Percentiles rank a stretch among this genome's conserved stretches.
Evolutionary conservation across 2,797 vertebrate genomes (phyloP).

Genomic region (Karalla daura): DNA sequence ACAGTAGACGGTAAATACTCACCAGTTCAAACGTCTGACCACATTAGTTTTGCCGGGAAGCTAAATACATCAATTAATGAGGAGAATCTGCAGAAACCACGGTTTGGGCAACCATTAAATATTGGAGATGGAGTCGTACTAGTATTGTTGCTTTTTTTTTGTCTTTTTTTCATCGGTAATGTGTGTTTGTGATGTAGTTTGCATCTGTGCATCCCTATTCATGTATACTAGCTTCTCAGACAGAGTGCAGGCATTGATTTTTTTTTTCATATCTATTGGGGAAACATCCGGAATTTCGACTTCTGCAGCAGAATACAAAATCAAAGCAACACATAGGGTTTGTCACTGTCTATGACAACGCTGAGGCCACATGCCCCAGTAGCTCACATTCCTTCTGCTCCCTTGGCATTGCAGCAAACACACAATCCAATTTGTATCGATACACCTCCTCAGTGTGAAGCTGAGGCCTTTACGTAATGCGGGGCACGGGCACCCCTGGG

Average conservation of each 20-base stretch:
- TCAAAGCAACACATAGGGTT: neutral
- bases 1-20: slow-evolving; percentile 66
- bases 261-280: neutral
- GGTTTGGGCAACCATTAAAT: slow-evolving; percentile 80
- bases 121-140: slow-evolving; percentile 78
- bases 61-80: slow-evolving; percentile 62
- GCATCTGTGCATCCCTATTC: neutral
- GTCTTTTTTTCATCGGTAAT: neutral
- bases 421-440: slow-evolving; percentile 58
- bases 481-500: slow-evolving; percentile 16
- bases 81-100: slow-evolving; percentile 53
- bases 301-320: neutral
- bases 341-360: neutral
- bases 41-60: slow-evolving; percentile 67
- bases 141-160: slow-evolving; percentile 1
- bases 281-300: neutral
- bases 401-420: slow-evolving; percentile 31
- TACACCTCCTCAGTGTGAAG: slow-evolving; percentile 31
- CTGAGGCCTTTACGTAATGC: slow-evolving; percentile 55
- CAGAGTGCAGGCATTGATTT: neutral
- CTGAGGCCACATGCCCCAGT: slow-evolving; percentile 9
- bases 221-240: neutral
- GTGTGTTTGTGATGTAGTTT: neutral
- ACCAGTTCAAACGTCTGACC: slow-evolving; percentile 76
- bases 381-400: slow-evolving; percentile 28